A percentile compares a stretch with the other conserved stretches of the same genome.
Evolutionary conservation across 2,888 invertebrate species (phyloP).

Genomic region (Limnephilus rhombicus): DNA sequence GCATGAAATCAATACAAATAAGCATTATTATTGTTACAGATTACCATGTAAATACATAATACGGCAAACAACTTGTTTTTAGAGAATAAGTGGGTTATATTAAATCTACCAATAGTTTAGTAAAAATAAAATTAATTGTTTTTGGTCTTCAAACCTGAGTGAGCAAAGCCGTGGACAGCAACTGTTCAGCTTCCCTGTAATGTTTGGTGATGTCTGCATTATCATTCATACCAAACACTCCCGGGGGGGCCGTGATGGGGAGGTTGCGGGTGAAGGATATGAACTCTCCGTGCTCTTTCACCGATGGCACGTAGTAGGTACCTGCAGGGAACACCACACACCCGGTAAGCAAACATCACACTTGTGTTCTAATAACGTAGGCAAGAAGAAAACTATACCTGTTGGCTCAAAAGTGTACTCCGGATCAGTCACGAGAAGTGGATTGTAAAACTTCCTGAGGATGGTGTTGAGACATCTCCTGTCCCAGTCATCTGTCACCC

Average conservation of each 20-base stretch:
- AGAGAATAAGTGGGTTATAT: neutral
- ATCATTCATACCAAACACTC: conserved; percentile 94
- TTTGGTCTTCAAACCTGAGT: conserved; percentile 81
- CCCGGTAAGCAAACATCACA: neutral
- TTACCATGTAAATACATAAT: neutral
- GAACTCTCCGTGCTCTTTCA: conserved; percentile 85
- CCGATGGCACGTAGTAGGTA: conserved; percentile 84
- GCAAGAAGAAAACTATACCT: conserved; percentile 70
- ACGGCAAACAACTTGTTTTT: neutral
- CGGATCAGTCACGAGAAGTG: conserved; percentile 80
- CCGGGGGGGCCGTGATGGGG: conserved; percentile 88
- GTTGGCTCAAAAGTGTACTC: conserved; percentile 84
- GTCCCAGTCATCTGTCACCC: conserved; percentile 98
- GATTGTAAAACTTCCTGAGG: conserved; percentile 87
- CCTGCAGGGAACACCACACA: conserved; percentile 72
- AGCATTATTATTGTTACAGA: neutral
- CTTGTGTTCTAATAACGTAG: neutral
- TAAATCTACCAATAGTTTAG: neutral
- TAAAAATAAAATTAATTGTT: conserved; percentile 57
- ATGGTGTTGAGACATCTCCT: conserved; percentile 91
- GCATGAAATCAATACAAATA: conserved; percentile 54
- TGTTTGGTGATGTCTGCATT: conserved; percentile 96
- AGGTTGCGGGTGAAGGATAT: conserved; percentile 82
- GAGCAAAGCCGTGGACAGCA: conserved; percentile 85
- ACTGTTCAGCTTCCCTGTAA: conserved; percentile 88